phyloP scores from a whole-genome alignment of 2,888 invertebrate species.

The Scaptomyza tumidula region DNA sequence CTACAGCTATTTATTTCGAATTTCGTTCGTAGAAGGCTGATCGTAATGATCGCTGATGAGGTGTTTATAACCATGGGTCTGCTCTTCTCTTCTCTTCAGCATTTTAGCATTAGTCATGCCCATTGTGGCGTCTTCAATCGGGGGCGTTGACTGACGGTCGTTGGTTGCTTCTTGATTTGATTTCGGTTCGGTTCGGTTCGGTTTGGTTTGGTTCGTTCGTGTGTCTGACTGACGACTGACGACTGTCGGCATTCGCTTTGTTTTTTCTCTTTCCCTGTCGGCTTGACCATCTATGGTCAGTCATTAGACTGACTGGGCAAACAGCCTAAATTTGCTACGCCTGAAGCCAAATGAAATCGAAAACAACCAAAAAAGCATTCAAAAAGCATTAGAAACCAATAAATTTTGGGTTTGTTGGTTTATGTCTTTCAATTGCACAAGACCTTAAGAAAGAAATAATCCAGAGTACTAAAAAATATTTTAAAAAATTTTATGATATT shows the following conservation, averaged over 20 bases:
- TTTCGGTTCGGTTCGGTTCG: no score
- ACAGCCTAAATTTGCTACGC: constrained; percentile 52
- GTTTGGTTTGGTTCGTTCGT: constrained; percentile 6
- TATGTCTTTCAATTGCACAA: neutral
- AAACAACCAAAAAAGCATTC: constrained; percentile 25
- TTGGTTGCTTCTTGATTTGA: neutral
- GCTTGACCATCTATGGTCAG: constrained; percentile 57
- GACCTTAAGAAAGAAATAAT: neutral
- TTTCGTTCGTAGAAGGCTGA: constrained; percentile 68
- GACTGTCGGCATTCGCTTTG: constrained; percentile 44
- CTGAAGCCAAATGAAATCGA: constrained; percentile 51
- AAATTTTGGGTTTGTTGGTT: constrained; percentile 9
- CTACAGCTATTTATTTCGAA: constrained; percentile 57
- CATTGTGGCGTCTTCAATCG: constrained; percentile 59
- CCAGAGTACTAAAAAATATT: neutral
- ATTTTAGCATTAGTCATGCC: constrained; percentile 78
- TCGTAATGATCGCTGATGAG: constrained; percentile 76
- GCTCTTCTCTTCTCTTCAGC: constrained; percentile 30
- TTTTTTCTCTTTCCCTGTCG: constrained; percentile 21
- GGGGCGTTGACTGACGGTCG: constrained; percentile 63
- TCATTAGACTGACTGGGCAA: constrained; percentile 63
- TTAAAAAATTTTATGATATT: no score
- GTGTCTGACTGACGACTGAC: constrained; percentile 6
- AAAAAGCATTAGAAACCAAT: constrained; percentile 37
- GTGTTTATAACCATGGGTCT: constrained; percentile 66